A percentile compares a stretch with the other conserved stretches of the same genome.
These are phyloP conservation scores for Otolemur garnettii DNA, from an alignment of 2,113 vertebrate genomes.

Conservation along the genomic window DNA sequence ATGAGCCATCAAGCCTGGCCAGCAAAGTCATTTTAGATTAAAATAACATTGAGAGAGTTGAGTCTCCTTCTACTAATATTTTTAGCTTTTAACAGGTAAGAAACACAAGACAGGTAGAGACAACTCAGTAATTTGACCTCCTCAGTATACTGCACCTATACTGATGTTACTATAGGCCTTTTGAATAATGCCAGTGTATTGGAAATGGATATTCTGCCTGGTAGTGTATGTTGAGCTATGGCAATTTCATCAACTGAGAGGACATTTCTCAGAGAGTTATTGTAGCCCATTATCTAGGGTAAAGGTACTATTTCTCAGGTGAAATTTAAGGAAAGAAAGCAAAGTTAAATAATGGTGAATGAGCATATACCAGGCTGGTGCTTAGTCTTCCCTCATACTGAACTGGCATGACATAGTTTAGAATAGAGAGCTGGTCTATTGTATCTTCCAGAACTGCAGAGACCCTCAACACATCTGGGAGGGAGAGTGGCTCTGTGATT, in stretches of 20 bases:
- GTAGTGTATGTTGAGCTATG: neutral
- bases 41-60: neutral
- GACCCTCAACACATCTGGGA: conserved; percentile 86
- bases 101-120: neutral
- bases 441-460: conserved; percentile 88
- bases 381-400: conserved; percentile 68
- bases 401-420: conserved; percentile 87
- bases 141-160: neutral
- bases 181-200: neutral
- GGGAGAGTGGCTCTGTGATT: conserved; percentile 76
- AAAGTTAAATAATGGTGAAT: neutral
- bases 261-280: neutral
- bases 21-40: conserved; percentile 6
- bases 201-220: neutral
- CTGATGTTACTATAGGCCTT: neutral
- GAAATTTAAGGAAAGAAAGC: conserved; percentile 19
- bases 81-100: conserved; percentile 37
- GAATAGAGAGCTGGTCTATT: conserved; percentile 89
- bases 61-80: neutral
- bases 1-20: no score
- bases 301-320: neutral
- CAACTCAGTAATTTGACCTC: neutral
- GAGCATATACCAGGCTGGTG: conserved; percentile 74
- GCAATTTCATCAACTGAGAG: neutral
- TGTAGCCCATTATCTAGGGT: neutral